Evolutionary conservation across 2,888 invertebrate genomes (phyloP).

Genomic region (Thymelicus sylvestris): DNA sequence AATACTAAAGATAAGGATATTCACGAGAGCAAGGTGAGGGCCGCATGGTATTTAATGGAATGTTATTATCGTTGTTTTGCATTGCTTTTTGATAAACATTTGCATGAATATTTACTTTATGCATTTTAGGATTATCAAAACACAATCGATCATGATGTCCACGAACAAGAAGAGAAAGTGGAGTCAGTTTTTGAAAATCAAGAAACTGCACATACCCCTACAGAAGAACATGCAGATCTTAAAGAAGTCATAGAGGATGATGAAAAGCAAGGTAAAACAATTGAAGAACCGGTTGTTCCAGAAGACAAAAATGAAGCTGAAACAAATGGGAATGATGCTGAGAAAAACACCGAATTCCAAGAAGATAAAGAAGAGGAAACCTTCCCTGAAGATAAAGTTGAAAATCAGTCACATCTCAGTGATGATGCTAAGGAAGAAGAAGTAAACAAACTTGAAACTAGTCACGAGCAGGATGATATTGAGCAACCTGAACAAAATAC

Average conservation of each 20-base stretch:
- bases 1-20: slow-evolving; percentile 48
- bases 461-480: slow-evolving; percentile 35
- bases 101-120: slow-evolving; percentile 73
- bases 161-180: slow-evolving; percentile 48
- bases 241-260: slow-evolving; percentile 26
- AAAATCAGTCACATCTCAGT: neutral
- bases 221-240: slow-evolving; percentile 40
- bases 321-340: slow-evolving; percentile 42
- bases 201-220: slow-evolving; percentile 19
- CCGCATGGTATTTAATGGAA: slow-evolving; percentile 62
- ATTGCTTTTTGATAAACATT: slow-evolving; percentile 72
- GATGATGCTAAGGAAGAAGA: slow-evolving; percentile 44
- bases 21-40: slow-evolving; percentile 66
- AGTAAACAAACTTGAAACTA: slow-evolving; percentile 41
- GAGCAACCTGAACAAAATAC: slow-evolving; percentile 32
- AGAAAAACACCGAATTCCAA: slow-evolving; percentile 28
- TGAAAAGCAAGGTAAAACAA: slow-evolving; percentile 25
- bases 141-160: slow-evolving; percentile 45
- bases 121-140: slow-evolving; percentile 63
- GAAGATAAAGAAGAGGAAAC: slow-evolving; percentile 52
- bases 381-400: neutral
- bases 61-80: slow-evolving; percentile 70
- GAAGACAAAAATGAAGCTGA: slow-evolving; percentile 52
- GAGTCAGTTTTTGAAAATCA: neutral
- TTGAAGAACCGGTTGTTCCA: slow-evolving; percentile 20